Percentiles rank a stretch among this genome's conserved stretches.
phyloP scores from a whole-genome alignment of 37 sponge, comb jelly and placozoan species.

The Beroe forskalii region DNA sequence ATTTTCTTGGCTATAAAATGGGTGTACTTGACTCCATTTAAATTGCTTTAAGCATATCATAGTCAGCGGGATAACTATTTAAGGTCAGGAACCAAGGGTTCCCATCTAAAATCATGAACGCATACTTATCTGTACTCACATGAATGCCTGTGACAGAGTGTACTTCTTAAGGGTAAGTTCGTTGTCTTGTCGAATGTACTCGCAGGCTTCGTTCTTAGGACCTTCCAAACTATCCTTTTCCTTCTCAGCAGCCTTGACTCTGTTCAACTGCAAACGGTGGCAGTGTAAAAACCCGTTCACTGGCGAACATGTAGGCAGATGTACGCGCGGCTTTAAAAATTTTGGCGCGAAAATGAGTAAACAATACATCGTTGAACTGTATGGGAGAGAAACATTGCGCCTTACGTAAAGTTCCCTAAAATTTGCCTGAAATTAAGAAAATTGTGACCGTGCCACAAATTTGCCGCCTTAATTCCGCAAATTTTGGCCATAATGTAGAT shows the following conservation, averaged over 20 bases:
- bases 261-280: slow-evolving; percentile 71
- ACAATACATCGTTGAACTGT: background rate
- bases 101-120: too few species aligned
- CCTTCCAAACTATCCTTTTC: slow-evolving; percentile 85
- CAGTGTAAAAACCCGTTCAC: background rate
- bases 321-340: background rate
- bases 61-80: too few species aligned
- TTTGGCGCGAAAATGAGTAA: background rate
- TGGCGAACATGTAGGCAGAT: background rate
- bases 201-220: slow-evolving; percentile 90
- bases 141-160: slow-evolving; percentile 74
- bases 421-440: background rate
- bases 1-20: too few species aligned
- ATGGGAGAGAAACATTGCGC: background rate
- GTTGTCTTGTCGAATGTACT: slow-evolving; percentile 77
- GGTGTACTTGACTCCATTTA: too few species aligned
- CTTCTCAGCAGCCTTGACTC: slow-evolving; percentile 89
- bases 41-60: too few species aligned
- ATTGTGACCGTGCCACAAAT: background rate
- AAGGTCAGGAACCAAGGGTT: too few species aligned
- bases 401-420: background rate
- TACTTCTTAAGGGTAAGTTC: slow-evolving; percentile 72
- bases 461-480: background rate
- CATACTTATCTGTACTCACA: too few species aligned
- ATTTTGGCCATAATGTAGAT: too few species aligned